Percentiles rank a stretch among this genome's conserved stretches.
phyloP scores from a whole-genome alignment of 2,113 vertebrate genomes.

The Hipposideros armiger region DNA sequence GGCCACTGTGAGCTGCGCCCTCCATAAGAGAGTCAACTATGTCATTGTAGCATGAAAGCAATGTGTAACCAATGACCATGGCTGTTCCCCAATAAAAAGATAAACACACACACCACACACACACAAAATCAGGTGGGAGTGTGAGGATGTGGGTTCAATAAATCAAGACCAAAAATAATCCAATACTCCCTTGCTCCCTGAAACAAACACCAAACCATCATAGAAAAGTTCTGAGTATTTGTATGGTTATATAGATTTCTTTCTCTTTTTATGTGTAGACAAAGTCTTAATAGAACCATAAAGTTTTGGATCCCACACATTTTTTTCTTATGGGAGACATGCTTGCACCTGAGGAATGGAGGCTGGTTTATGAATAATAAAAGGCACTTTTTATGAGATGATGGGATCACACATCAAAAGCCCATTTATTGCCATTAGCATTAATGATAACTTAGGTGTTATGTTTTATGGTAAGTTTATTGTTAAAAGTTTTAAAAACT shows the following conservation, averaged over 20 bases:
- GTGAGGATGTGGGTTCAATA: background rate
- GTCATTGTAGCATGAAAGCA: too few relatives aligned
- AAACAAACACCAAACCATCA: slow-evolving; percentile 1
- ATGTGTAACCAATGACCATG: too few relatives aligned
- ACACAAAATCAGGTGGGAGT: slow-evolving; percentile 25
- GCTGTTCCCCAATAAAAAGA: too few relatives aligned
- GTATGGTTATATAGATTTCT: background rate
- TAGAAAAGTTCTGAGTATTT: slow-evolving; percentile 15
- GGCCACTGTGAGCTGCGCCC: too few relatives aligned
- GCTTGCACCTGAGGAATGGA: background rate
- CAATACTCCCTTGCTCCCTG: background rate
- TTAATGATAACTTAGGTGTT: background rate
- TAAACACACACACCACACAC: background rate
- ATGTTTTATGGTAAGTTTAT: slow-evolving; percentile 39
- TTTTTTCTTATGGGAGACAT: slow-evolving; percentile 23
- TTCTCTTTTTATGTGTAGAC: background rate
- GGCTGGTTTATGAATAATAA: slow-evolving; percentile 34
- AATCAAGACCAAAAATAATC: background rate
- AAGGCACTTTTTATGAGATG: background rate
- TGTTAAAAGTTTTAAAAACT: slow-evolving; percentile 50
- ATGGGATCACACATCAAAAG: slow-evolving; percentile 11
- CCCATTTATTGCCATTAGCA: background rate
- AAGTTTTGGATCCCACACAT: background rate
- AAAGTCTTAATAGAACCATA: background rate
- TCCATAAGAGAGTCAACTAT: too few relatives aligned